These are phyloP conservation scores for Molothrus ater DNA, from an alignment of 2,797 vertebrate genomes.

Conservation along the genomic window DNA sequence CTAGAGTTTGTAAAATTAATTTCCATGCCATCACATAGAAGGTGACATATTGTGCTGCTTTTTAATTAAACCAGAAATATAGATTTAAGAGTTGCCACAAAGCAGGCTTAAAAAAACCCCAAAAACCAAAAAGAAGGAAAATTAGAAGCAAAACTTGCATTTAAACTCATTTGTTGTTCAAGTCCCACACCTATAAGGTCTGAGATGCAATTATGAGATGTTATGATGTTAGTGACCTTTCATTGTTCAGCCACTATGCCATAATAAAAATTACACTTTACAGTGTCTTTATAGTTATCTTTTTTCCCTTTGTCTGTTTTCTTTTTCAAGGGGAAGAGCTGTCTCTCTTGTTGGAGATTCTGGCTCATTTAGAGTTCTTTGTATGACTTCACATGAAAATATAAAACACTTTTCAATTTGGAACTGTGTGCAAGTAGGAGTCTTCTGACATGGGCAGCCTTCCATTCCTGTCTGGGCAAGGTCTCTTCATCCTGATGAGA, in stretches of 20 bases:
- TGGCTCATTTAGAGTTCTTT: neutral
- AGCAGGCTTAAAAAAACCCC: neutral
- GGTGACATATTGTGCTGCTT: neutral
- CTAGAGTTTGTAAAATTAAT: neutral
- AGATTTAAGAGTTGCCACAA: neutral
- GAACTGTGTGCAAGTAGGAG: neutral
- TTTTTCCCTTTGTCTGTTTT: neutral
- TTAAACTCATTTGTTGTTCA: neutral
- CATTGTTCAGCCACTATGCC: neutral
- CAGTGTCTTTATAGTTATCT: neutral
- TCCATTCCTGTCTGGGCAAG: neutral
- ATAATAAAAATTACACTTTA: neutral
- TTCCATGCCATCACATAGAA: neutral
- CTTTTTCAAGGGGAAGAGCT: neutral
- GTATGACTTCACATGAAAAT: neutral
- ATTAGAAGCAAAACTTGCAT: neutral
- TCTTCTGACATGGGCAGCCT: neutral
- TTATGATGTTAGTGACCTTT: neutral
- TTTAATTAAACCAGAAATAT: neutral
- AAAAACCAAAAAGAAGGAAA: neutral
- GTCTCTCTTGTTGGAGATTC: neutral
- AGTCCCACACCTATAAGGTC: accelerated
- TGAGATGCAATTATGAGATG: neutral
- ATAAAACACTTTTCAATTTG: neutral
- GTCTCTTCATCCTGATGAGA: neutral